Evolutionary conservation across 2,113 vertebrate species (phyloP), one percentile per base, ranked within the genome.

Genomic region (Hippoglossus stenolepis): DNA sequence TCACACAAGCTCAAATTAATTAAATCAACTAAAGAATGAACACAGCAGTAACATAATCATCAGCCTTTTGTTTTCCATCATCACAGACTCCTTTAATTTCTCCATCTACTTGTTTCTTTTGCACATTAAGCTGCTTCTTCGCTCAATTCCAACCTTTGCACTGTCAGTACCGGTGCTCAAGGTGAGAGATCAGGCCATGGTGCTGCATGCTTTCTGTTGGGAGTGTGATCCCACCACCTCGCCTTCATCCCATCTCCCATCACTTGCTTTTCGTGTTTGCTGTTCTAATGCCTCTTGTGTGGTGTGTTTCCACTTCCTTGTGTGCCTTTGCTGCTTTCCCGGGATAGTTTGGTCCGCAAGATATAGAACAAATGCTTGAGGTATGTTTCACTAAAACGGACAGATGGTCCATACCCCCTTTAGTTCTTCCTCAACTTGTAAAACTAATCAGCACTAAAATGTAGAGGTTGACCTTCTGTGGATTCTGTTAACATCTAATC

Each of bases 111-210:
- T 93, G 65, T 93, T 80, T 62, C 35, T n/a, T 49, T 62, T 88
- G 74, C 86, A 80, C 88, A 91, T 93, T 88, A 96, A 97, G 97
- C 94, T 94, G 88, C 92, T 92, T 92, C 83, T 95, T 91, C 93
- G 93, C 93, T 92, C 88, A 94, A 95, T 97, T 88, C 93, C 94
- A 92, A 94, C 92, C 91, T 97, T 97, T 96, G 95, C 95, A 76
- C 93, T 96, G 92, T 96, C 91, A 95, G 93, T 95, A 79, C 95
- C 95, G 77, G 95, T 94, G 73, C 93, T 95, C 70, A 95, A 96
- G 96, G 96, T 97, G 97, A 97, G 96, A 90, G 26, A 31, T 78
- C 54, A 83, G 72, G 61, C 82, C 74, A 28, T 1, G 2, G 61
- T 0, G 11, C 79, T 79, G 90, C 88, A 89, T 87, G 90, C 70